These are phyloP conservation scores for Drosophila robusta DNA, from an alignment of 2,888 invertebrate species.

Conservation along the genomic window DNA sequence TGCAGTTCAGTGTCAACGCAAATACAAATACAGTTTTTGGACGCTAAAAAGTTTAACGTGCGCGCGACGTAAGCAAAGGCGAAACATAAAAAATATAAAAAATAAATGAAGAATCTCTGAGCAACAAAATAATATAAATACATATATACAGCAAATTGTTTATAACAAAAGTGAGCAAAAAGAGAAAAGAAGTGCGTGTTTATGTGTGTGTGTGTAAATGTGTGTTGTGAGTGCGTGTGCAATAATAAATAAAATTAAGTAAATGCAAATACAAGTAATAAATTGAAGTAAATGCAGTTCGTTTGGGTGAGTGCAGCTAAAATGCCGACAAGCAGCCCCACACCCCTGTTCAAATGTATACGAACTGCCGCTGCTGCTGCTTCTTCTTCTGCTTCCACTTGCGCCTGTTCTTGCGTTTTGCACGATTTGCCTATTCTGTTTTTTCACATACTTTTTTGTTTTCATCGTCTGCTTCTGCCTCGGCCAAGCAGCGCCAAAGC, in stretches of 20 bases:
- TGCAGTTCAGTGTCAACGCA: conserved; percentile 51
- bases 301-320: conserved; percentile 48
- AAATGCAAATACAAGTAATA: conserved; percentile 33
- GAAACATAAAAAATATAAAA: conserved; percentile 31
- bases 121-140: conserved; percentile 37
- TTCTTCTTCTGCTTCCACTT: conserved; percentile 10
- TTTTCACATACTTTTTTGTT: conserved; percentile 72
- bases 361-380: conserved; percentile 10
- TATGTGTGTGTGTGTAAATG: conserved; percentile 29
- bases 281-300: conserved; percentile 23
- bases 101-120: conserved; percentile 31
- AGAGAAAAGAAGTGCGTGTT: conserved; percentile 6
- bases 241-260: conserved; percentile 33
- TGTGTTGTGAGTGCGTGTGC: conserved; percentile 42
- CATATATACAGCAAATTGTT: conserved; percentile 43
- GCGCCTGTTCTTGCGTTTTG: conserved; percentile 26
- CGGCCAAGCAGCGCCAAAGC: conserved; percentile 23
- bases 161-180: conserved; percentile 34
- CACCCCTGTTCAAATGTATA: conserved; percentile 4
- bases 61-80: conserved; percentile 53
- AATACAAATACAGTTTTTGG: conserved; percentile 10
- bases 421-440: conserved; percentile 52
- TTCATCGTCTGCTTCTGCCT: conserved; percentile 72
- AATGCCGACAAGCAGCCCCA: conserved; percentile 9
- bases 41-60: conserved; percentile 48